Conservation (phyloP, 2,797 vertebrate genomes). For the Vespertilio murinus region DNA sequence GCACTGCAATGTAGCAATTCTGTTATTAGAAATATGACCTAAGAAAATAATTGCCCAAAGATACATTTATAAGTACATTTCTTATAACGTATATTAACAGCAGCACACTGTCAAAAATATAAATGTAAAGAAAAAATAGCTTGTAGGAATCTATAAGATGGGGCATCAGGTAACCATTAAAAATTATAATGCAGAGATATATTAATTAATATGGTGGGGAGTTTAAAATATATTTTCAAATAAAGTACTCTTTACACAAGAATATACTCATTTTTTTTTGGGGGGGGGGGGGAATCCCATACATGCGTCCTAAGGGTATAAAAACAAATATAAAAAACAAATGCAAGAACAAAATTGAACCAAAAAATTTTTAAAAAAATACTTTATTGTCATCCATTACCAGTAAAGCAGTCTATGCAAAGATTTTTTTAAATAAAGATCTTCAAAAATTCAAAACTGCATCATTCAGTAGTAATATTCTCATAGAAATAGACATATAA, state of each 20-base stretch:
- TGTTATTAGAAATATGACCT: background rate
- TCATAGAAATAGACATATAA: background rate
- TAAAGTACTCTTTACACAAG: background rate
- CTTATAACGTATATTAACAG: background rate
- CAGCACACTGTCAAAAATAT: background rate
- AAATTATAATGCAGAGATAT: background rate
- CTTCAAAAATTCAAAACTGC: background rate
- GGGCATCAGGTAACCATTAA: background rate
- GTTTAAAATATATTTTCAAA: constrained; percentile 3
- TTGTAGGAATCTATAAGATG: background rate
- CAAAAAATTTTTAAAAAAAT: background rate
- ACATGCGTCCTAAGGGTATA: background rate
- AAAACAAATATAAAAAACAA: constrained; percentile 44
- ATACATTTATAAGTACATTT: background rate
- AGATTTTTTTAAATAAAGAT: background rate
- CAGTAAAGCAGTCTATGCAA: background rate
- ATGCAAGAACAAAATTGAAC: background rate
- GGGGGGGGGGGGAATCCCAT: background rate
- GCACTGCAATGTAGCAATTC: background rate
- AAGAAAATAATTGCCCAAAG: constrained; percentile 2
- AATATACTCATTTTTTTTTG: background rate
- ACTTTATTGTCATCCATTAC: background rate
- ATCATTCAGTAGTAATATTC: background rate
- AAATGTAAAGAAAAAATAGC: background rate
- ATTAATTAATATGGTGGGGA: background rate